Evolutionary conservation across 2,888 invertebrate species (phyloP), one percentile per base, ranked within the genome.

Genomic region (Dioctria linearis): DNA sequence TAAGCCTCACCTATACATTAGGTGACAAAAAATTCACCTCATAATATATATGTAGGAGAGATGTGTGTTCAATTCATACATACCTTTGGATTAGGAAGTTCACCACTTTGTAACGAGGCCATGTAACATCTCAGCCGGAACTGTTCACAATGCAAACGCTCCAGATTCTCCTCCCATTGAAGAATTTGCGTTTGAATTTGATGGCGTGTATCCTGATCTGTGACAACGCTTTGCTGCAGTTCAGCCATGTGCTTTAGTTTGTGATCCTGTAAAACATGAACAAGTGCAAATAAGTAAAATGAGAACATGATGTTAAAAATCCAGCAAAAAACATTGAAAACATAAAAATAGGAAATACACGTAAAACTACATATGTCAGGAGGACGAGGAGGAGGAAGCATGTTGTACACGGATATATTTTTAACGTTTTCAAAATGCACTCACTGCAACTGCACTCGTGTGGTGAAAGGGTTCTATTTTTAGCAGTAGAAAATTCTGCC

Each of bases 191-290:
- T 94, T 86, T 94, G 95, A 84, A 98, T 94, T 89, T 98, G 97
- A 86, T 96, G 95, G 81, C 96, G 94, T 82, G 95, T 95, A 86
- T 97, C 96, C 71, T 95, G 94, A 89, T 98, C 98, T 73, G 96
- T 94, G 46, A 98, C 96, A 79, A 98, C 98, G n/a, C 97, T 96
- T 90, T 98, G 94, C 90, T 98, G 98, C 86, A 98, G 91, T 89
- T 98, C 98, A n/a, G 98, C 98, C 98, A 98, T 98, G 88, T 98
- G 98, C 88, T 97, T 97, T 90, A 98, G 91, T 90, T 98, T 98
- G 88, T 96, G 95, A 90, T 98, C 98, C 98, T 98, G 90, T n/a
- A 87, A 85, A 75, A 59, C 37, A 65, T 63, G 25, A 25, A 76
- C 9, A 37, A 49, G 40, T 39, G 46, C 63, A 63, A 65, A 78